Percentiles rank a stretch among this genome's conserved stretches.
Evolutionary conservation across 2,797 vertebrate genomes (phyloP).

Genomic region (Halcyon chelicuti): DNA sequence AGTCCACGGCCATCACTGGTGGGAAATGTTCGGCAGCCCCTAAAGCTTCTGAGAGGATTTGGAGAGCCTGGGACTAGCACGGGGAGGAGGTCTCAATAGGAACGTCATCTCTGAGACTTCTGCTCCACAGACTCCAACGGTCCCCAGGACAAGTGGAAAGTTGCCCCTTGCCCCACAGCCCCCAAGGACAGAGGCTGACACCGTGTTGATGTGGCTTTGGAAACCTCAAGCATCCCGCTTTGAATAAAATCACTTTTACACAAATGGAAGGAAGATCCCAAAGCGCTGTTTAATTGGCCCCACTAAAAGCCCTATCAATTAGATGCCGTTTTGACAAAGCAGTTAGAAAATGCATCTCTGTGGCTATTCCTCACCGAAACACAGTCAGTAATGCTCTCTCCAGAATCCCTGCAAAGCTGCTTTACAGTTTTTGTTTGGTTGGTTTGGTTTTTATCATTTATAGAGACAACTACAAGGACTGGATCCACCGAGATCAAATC

Average conservation of each 20-base stretch:
- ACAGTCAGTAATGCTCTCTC: rapidly evolving
- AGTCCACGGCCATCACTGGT: background rate
- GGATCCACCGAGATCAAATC: background rate
- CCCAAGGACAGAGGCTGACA: rapidly evolving
- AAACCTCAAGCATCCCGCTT: background rate
- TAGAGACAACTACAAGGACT: background rate
- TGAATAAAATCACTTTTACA: background rate
- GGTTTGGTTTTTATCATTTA: background rate
- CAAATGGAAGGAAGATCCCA: background rate
- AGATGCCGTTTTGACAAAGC: background rate
- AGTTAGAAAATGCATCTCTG: background rate
- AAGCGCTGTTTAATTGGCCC: background rate
- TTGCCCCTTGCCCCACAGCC: background rate
- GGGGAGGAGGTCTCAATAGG: background rate
- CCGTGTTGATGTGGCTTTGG: background rate
- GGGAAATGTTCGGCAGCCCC: background rate
- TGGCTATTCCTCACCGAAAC: background rate
- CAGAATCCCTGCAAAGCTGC: background rate
- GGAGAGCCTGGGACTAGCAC: background rate
- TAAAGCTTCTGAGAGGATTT: background rate
- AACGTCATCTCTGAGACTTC: background rate
- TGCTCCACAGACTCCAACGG: background rate
- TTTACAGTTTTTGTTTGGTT: background rate
- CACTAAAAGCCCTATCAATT: slow-evolving; percentile 54
- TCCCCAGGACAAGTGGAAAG: background rate